phyloP scores from a whole-genome alignment of 1,140 invertebrate genomes.

The Whitmania pigra region DNA sequence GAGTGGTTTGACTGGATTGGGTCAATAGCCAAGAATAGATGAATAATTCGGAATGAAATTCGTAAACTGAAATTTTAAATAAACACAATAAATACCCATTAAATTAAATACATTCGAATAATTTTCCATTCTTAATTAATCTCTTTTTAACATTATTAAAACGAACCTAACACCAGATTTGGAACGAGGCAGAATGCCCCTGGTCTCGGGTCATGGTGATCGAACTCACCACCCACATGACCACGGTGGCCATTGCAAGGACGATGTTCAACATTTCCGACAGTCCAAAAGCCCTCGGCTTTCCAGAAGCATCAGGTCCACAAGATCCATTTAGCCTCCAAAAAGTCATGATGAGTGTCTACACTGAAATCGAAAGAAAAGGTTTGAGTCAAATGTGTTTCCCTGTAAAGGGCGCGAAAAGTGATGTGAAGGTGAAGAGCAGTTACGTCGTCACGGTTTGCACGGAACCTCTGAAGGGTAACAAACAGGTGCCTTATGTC shows the following conservation, averaged over 20 bases:
- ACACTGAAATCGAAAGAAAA: slow-evolving; percentile 20
- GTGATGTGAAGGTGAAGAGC: not conserved
- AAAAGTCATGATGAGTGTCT: slow-evolving; percentile 2
- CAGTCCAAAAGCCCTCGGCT: slow-evolving; percentile 17
- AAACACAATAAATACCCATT: not conserved
- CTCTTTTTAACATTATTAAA: no score
- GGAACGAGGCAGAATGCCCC: slow-evolving; percentile 19
- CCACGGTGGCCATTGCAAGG: slow-evolving; percentile 7
- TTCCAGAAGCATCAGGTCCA: slow-evolving; percentile 2
- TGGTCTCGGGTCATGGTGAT: slow-evolving; percentile 18
- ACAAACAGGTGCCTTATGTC: slow-evolving; percentile 14
- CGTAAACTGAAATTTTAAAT: not conserved
- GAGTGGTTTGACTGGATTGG: not conserved
- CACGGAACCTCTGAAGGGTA: slow-evolving; percentile 11
- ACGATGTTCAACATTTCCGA: slow-evolving; percentile 22
- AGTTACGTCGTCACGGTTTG: slow-evolving; percentile 12
- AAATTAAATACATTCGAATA: not conserved
- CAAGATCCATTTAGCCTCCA: slow-evolving; percentile 19
- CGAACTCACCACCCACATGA: slow-evolving; percentile 17
- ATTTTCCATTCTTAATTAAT: not conserved
- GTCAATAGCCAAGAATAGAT: no score
- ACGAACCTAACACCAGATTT: no score
- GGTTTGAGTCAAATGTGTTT: not conserved
- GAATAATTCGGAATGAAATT: no score
- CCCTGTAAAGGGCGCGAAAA: not conserved